Base-by-base conservation (phyloP, 1,140 invertebrate genomes). In the Aphelinus atriplicis region DNA sequence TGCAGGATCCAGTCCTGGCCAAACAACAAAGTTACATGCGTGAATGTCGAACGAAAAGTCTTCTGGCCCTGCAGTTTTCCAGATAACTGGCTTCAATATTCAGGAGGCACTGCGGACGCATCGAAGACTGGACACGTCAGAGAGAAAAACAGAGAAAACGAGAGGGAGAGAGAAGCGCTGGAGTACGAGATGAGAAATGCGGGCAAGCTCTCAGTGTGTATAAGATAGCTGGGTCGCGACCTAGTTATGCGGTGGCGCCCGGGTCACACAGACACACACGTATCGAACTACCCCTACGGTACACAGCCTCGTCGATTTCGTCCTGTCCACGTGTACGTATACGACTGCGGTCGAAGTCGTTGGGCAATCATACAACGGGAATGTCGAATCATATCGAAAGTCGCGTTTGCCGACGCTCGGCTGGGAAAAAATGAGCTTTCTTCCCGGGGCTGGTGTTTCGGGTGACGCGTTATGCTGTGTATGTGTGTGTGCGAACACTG, bases 161-260 rank as follows among this genome's bases (percentile, higher is more conserved):
- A 26, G 26, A 26, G 26, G 26, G 26, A 26, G 26, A 26, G 26
- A 26, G 26, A 26, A 26, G 26, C 26, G 26, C 26, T 26, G 26
- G 26, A 26, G 26, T 26, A 67, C 53, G 42, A 26, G 66, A 76
- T 74, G 26, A 75, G 63, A 77, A 78, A 78, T 75, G 61, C 26
- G 67, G 9, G 51, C 61, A 64, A 10, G 46, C 2, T 60, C 72
- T 26, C 4, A 55, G 42, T 56, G 50, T 75, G 48, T 71, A 76
- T 57, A 51, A 47, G 73, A 61, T 77, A 78, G 78, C 76, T 84
- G 63, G 81, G 81, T 83, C 83, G 72, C 64, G 82, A 84, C 81
- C 84, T 48, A 85, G 67, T 84, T 81, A 78, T 71, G 45, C 26
- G 26, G 26, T 26, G 26, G 26, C 63, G 42, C 43, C 62, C 50